phyloP scores from a whole-genome alignment of 2,797 vertebrate genomes.

The Siniperca scherzeri region DNA sequence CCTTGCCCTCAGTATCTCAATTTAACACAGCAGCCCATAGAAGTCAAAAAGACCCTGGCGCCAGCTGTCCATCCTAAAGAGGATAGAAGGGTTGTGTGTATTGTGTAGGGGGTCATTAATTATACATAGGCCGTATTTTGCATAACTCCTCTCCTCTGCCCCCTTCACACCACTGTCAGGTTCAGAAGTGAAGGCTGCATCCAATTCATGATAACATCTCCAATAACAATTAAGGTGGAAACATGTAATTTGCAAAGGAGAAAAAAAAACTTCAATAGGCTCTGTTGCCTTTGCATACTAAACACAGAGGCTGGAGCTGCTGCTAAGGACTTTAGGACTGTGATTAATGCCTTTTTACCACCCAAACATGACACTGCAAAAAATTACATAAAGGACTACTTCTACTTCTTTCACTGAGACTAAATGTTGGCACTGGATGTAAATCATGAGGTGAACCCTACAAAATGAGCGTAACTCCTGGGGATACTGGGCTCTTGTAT shows the following conservation, averaged over 20 bases:
- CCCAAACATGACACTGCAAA: neutral
- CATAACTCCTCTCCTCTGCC: slow-evolving; percentile 73
- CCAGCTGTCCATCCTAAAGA: slow-evolving; percentile 81
- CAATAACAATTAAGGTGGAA: slow-evolving; percentile 89
- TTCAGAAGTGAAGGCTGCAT: slow-evolving; percentile 78
- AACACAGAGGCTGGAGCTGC: slow-evolving; percentile 55
- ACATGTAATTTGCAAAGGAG: slow-evolving; percentile 83
- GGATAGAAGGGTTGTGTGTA: slow-evolving; percentile 42
- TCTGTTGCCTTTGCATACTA: slow-evolving; percentile 82
- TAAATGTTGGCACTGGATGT: neutral
- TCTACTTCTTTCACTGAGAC: neutral
- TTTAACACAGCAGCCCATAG: slow-evolving; percentile 73
- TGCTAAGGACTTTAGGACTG: slow-evolving; percentile 6
- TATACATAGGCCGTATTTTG: slow-evolving; percentile 82
- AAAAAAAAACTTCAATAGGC: slow-evolving; percentile 79
- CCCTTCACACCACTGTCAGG: slow-evolving; percentile 78
- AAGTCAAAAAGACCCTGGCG: slow-evolving; percentile 77
- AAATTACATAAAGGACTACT: neutral
- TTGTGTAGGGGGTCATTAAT: slow-evolving; percentile 73
- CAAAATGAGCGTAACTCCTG: neutral
- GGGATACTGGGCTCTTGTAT: neutral
- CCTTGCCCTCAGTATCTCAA: slow-evolving; percentile 57
- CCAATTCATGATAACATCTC: slow-evolving; percentile 87
- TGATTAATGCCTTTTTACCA: slow-evolving; percentile 20
- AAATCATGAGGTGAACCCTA: neutral